Conservation (phyloP, 2,113 vertebrate species). For the Apodemus sylvaticus region DNA sequence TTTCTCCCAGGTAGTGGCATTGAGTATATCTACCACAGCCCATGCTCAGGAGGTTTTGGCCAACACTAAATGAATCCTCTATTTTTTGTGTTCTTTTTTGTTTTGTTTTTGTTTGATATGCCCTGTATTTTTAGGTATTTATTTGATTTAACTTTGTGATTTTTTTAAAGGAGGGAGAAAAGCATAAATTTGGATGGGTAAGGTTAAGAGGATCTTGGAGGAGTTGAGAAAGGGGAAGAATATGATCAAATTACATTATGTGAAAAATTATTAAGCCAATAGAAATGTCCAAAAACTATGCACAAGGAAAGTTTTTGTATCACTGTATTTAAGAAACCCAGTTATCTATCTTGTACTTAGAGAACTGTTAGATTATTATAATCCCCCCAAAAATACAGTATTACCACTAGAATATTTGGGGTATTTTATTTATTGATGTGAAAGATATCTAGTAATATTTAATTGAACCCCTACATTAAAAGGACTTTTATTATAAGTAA, state of each 20-base stretch:
- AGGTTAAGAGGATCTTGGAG: not conserved
- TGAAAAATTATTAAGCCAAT: not conserved
- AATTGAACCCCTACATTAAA: not conserved
- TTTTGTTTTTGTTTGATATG: not conserved
- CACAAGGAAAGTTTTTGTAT: constrained; percentile 23
- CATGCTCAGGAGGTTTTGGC: not conserved
- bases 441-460: not conserved
- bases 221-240: not conserved
- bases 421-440: constrained; percentile 10
- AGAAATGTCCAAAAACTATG: not conserved
- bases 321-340: not conserved
- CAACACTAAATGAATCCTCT: not conserved
- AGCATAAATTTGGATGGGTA: not conserved
- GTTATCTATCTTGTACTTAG: not conserved
- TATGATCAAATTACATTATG: not conserved
- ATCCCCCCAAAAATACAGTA: not conserved
- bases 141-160: not conserved
- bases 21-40: not conserved
- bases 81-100: not conserved
- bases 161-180: not conserved
- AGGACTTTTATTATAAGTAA: not conserved
- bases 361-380: not conserved
- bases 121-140: not conserved
- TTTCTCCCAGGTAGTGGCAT: not conserved
- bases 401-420: not conserved